These are phyloP conservation scores for Deilephila elpenor DNA, from an alignment of 2,888 invertebrate species.

Conservation along the genomic window DNA sequence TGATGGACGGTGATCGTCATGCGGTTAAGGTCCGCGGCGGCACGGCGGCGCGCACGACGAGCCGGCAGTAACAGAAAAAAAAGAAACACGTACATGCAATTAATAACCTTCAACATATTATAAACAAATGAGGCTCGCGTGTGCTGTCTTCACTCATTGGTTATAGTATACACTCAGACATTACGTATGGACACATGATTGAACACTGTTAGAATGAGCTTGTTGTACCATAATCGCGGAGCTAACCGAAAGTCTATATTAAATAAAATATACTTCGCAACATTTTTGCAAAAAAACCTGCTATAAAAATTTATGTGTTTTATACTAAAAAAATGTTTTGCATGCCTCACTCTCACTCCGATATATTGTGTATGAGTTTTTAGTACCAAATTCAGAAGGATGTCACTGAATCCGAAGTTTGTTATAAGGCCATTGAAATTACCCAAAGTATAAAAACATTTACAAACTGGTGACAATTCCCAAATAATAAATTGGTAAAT, in stretches of 20 bases:
- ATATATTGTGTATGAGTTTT: background rate
- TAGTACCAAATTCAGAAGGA: background rate
- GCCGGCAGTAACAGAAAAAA: constrained; percentile 58
- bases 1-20: constrained; percentile 60
- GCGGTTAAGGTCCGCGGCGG: constrained; percentile 68
- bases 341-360: too few relatives aligned
- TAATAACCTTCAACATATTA: constrained; percentile 59
- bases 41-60: background rate
- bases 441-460: background rate
- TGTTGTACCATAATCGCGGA: background rate
- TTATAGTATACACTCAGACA: constrained; percentile 13
- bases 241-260: too few relatives aligned
- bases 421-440: background rate
- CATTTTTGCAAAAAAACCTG: too few relatives aligned
- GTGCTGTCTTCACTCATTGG: constrained; percentile 82
- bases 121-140: constrained; percentile 32
- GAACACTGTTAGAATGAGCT: background rate
- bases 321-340: too few relatives aligned
- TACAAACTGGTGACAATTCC: background rate
- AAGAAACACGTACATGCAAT: constrained; percentile 80
- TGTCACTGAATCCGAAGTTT: background rate
- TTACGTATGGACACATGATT: constrained; percentile 8
- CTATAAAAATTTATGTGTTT: too few relatives aligned
- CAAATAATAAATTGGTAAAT: background rate
- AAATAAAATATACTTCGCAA: too few relatives aligned